Percentiles rank a stretch among this genome's conserved stretches.
Conservation (phyloP, 2,888 invertebrate species). For the Nematopogon swammerdamellus region DNA sequence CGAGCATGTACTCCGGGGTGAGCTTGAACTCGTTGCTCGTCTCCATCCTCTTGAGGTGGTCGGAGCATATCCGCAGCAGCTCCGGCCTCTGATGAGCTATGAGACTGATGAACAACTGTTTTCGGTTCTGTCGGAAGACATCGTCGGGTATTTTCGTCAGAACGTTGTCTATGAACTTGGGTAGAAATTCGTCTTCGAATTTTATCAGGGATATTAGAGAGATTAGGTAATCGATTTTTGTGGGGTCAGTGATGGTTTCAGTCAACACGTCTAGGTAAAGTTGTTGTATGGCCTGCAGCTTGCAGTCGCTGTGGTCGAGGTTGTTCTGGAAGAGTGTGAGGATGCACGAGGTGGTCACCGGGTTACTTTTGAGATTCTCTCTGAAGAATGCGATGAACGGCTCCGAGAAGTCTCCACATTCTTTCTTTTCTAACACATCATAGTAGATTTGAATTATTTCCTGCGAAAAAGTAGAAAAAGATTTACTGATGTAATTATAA, state of each 20-base stretch:
- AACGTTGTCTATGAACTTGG: constrained; percentile 27
- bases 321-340: constrained; percentile 28
- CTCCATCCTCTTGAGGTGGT: constrained; percentile 37
- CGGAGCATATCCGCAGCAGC: constrained; percentile 27
- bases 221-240: constrained; percentile 31
- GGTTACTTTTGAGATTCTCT: constrained; percentile 37
- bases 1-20: constrained; percentile 48
- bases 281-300: constrained; percentile 25
- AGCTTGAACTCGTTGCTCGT: constrained; percentile 40
- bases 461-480: constrained; percentile 19
- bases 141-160: constrained; percentile 33
- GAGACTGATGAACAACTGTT: constrained; percentile 42
- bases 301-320: constrained; percentile 18
- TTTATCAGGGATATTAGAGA: constrained; percentile 32
- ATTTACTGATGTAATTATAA: neutral
- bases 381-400: constrained; percentile 35
- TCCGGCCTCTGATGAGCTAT: constrained; percentile 36
- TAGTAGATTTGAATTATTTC: constrained; percentile 34
- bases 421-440: constrained; percentile 28
- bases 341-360: constrained; percentile 34
- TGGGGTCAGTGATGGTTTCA: constrained; percentile 27
- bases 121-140: constrained; percentile 33
- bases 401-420: constrained; percentile 24
- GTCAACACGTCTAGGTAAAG: constrained; percentile 33
- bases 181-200: constrained; percentile 28